Evolutionary conservation across 1,140 invertebrate species (phyloP).

Genomic region (Bradysia coprophila): DNA sequence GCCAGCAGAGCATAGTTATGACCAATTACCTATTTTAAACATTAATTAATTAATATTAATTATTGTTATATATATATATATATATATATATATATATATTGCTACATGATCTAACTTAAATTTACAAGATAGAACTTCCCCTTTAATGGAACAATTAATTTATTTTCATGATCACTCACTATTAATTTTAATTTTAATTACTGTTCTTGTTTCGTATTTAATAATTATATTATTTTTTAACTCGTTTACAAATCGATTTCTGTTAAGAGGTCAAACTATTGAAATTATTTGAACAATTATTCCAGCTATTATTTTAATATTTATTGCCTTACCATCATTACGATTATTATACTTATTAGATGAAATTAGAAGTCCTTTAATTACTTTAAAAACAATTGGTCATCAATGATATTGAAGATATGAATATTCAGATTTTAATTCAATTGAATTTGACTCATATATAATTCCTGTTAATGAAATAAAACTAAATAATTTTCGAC

Average conservation of each 20-base stretch:
- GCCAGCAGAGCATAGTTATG: constrained; percentile 31
- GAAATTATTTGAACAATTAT: constrained; percentile 43
- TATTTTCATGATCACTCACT: constrained; percentile 38
- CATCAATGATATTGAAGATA: constrained; percentile 52
- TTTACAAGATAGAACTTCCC: constrained; percentile 32
- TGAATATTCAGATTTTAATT: constrained; percentile 39
- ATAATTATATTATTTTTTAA: constrained; percentile 29
- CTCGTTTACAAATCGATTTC: constrained; percentile 27
- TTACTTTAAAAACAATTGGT: constrained; percentile 38
- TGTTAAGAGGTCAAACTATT: constrained; percentile 31
- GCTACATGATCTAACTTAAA: constrained; percentile 29
- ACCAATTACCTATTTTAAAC: constrained; percentile 32
- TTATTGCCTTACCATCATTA: constrained; percentile 38
- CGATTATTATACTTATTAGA: constrained; percentile 39
- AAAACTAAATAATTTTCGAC: constrained; percentile 25
- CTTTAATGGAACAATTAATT: constrained; percentile 36
- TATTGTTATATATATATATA: constrained; percentile 36
- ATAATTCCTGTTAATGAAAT: constrained; percentile 29
- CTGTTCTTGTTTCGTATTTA: constrained; percentile 36
- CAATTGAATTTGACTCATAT: constrained; percentile 42
- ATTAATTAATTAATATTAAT: constrained; percentile 30
- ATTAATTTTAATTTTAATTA: constrained; percentile 33
- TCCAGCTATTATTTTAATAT: constrained; percentile 36
- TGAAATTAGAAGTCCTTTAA: constrained; percentile 29
- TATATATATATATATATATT: constrained; percentile 29